Percentiles rank a stretch among this genome's conserved stretches.
Evolutionary conservation across 2,797 vertebrate genomes (phyloP).

Genomic region (Galago senegalensis): DNA sequence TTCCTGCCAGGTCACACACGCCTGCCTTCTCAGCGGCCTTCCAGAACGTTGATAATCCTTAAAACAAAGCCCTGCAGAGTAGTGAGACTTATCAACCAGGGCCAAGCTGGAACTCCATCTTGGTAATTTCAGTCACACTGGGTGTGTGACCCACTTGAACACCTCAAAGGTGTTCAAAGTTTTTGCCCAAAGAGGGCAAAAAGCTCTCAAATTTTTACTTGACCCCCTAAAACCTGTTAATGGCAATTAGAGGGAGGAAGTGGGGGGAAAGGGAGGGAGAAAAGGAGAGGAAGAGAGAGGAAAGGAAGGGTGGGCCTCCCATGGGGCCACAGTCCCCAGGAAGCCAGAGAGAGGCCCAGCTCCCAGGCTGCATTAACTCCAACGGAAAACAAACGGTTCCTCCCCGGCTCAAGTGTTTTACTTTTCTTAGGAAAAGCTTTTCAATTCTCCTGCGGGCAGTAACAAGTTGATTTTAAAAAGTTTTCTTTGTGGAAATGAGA

Average conservation of each 20-base stretch:
- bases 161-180: not conserved
- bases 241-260: not conserved
- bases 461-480: not conserved
- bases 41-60: not conserved
- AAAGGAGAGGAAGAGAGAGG: not conserved
- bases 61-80: not conserved
- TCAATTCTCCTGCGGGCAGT: not conserved
- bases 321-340: not conserved
- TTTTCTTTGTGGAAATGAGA: not conserved
- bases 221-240: not conserved
- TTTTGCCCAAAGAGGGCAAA: conserved; percentile 15
- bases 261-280: not conserved
- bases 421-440: not conserved
- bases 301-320: not conserved
- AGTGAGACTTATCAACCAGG: not conserved
- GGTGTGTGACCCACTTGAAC: not conserved
- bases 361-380: not conserved
- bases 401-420: not conserved
- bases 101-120: conserved; percentile 2
- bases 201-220: conserved; percentile 13
- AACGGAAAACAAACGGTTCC: not conserved
- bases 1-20: not conserved
- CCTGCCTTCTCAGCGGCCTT: not conserved
- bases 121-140: not conserved
- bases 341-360: not conserved